phyloP scores from a whole-genome alignment of 2,888 invertebrate species.

The Tipula vernalis region DNA sequence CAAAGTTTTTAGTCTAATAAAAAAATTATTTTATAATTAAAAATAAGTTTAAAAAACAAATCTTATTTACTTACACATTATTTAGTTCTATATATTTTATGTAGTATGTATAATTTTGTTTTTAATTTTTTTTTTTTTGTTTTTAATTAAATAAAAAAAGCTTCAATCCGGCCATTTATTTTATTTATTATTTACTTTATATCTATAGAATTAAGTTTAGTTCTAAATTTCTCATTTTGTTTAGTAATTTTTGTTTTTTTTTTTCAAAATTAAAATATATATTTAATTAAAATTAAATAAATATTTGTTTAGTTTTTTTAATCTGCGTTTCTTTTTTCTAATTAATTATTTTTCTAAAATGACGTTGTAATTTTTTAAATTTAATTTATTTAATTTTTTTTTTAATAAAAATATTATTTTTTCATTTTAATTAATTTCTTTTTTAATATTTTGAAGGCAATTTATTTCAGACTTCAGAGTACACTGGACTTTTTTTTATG shows the following conservation, averaged over 20 bases:
- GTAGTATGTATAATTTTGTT: background rate
- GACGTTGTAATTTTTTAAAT: background rate
- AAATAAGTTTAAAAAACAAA: background rate
- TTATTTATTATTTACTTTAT: background rate
- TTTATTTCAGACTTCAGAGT: slow-evolving; percentile 23
- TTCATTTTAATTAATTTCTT: slow-evolving; percentile 15
- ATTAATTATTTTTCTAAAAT: background rate
- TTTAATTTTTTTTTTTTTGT: background rate
- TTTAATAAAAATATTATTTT: slow-evolving; percentile 9
- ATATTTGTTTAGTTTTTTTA: background rate
- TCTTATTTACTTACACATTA: background rate
- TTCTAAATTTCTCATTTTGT: background rate
- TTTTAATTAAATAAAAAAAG: background rate
- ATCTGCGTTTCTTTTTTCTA: background rate
- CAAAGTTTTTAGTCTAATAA: background rate
- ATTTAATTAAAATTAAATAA: background rate
- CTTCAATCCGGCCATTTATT: slow-evolving; percentile 4
- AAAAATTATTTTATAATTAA: background rate
- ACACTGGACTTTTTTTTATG: slow-evolving; percentile 13
- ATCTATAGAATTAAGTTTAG: background rate
- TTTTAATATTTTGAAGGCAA: slow-evolving; percentile 22
- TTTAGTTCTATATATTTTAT: background rate
- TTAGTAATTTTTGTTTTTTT: background rate
- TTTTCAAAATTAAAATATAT: background rate
- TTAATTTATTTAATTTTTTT: background rate